Base-by-base conservation (phyloP, 2,113 vertebrate genomes). In the Amblyornis subalaris region DNA sequence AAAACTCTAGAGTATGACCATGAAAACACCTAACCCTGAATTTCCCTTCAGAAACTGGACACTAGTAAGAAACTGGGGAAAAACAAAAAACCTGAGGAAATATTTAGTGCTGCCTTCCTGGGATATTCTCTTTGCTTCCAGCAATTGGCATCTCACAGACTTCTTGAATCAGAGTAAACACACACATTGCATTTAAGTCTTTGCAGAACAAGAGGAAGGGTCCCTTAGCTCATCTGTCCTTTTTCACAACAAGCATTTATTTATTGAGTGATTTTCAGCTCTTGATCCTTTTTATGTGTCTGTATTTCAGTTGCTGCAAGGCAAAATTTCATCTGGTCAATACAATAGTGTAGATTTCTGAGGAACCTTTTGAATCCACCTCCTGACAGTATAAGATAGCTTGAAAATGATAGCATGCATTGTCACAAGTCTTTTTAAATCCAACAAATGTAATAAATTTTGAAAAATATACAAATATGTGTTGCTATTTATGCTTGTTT, bases 31-130 rank as follows among this genome's bases (percentile, higher is more conserved):
- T 4, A 50, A 47, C 14, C 8, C 36, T 10, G 2, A 84, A 58
- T 9, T 6, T 22, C 24, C 18, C 47, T 67, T 47, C 44, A 55
- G 28, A 38, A 26, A 60, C 19, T 33, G 5, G 7, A 51, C 11
- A 28, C 2, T 6, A 71, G 9, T 31, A 69, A 85, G 40, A 78
- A 87, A 82, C 0, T 1, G 10, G 6, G 11, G 0, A 3, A 31
- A 40, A 55, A 64, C 10, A 53, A 78, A 78, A 77, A 16, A 84
- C 5, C 7, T n/a, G n/a, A 78, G 19, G 4, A 86, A 91, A n/a
- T 66, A 45, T 14, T 86, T 50, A 58, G 48, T 18, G 10, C 33
- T 67, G 28, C 31, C 55, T 77, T 67, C 29, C 51, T 42, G 33
- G 20, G 29, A 61, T 10, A n/a, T 8, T 23, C 26, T 65, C 36